Evolutionary conservation across 2,797 vertebrate genomes (phyloP), one percentile per base, ranked within the genome.

Genomic region (Calcarius lapponicus): DNA sequence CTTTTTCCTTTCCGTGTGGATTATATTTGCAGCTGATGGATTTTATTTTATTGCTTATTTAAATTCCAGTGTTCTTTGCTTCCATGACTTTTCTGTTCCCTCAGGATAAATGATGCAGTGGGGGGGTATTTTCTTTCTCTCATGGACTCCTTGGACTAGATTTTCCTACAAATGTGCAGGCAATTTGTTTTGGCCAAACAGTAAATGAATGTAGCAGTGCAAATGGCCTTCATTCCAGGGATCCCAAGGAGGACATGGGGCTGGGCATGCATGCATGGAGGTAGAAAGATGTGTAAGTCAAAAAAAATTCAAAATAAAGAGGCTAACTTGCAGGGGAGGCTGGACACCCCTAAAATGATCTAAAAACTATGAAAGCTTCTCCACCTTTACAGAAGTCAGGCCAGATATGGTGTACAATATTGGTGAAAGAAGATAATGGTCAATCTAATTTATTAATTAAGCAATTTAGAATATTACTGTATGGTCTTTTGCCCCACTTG

Each of bases 1-100:
- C 50, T 83, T 92, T 86, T 80, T 90, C 67, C 61, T 90, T 91
- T 89, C 67, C n/a, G 40, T n/a, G 11, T 58, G 64, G 80, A 83
- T 78, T 93, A 74, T 62, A 54, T 58, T 95, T 88, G 76, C 64
- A 90, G 72, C 32, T 43, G 34, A 90, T 71, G 53, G 50, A 74
- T 88, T 86, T 88, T 62, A 31, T 47, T 88, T 85, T 85, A 67
- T 72, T 74, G 61, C 34, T 78, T 86, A 64, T 88, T 92, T 93
- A 53, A 92, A 81, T 78, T 76, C 54, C 62, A 60, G 32, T 48
- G 11, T 75, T 80, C 74, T 92, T 92, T 54, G 40, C 36, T 78
- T 92, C 71, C 43, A 32, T 71, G 57, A 32, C 12, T 80, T 86
- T 92, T 80, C 86, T 17, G 38, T 47, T 47, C 57, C 48, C 25